Evolutionary conservation across 2,888 invertebrate species (phyloP), one percentile per base, ranked within the genome.

Genomic region (Theretra japonica): DNA sequence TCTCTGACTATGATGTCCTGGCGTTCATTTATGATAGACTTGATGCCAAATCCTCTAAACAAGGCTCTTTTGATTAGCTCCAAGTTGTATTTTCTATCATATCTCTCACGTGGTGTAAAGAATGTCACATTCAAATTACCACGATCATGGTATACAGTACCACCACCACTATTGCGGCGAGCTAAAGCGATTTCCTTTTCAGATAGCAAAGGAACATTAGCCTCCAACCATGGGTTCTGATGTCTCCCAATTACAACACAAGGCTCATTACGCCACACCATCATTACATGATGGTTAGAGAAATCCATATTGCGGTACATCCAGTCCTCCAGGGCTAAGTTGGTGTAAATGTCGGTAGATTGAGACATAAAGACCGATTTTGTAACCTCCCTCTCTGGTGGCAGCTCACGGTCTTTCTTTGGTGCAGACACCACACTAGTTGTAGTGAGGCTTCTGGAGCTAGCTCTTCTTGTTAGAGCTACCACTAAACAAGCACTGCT

Each of bases 271-370:
- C 97, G 96, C 98, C 99, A 99, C 72, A 99, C 93, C 90, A 99
- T 95, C 86, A 99, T 94, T 3, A 99, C 95, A 88, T 98, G 97
- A 85, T 97, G 97, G 74, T 97, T 96, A 6, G 95, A 95, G 80
- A 99, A 97, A 88, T 98, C 96, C 88, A 96, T 96, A 86, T 99
- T 97, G 72, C 96, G 96, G 90, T 98, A 99, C 82, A 99, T 95
- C 99, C 99, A 99, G 89, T 99, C 98, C 91, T 99, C 99, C 73
- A 99, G 91, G 4, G 99, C 99, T 83, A 99, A 93, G 92, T 99
- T 99, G 15, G 97, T 97, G 86, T 96, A 98, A 78, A 99, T 97
- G 87, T 99, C 97, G 75, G 96, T 96, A 0, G 98, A 98, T 89
- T 97, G 97, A 0, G 99, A 99, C 87, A 99, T 97, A 83, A 98